phyloP scores from a whole-genome alignment of 2,113 vertebrate genomes.

The Carlito syrichta region DNA sequence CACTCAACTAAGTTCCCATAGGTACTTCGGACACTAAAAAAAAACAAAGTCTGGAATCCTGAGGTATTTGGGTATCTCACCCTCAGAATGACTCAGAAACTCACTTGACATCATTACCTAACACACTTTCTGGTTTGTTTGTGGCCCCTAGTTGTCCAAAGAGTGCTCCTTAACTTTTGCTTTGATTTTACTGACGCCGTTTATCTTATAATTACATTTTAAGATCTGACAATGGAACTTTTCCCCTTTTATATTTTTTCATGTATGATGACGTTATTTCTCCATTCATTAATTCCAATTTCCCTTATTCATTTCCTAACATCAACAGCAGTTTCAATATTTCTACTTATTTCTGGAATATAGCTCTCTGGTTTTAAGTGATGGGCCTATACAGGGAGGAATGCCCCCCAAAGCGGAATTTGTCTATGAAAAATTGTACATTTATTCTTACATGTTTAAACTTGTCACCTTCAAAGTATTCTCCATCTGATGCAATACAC shows the following conservation, averaged over 20 bases:
- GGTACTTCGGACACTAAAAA: not conserved
- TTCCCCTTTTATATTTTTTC: not conserved
- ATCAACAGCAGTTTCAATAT: constrained; percentile 14
- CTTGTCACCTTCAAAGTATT: too few relatives aligned
- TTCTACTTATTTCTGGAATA: not conserved
- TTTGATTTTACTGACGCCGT: not conserved
- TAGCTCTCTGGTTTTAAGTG: not conserved
- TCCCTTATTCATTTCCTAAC: not conserved
- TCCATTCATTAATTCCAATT: not conserved
- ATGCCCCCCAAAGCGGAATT: too few relatives aligned
- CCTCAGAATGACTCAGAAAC: not conserved
- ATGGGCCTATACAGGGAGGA: not conserved
- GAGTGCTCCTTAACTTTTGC: not conserved
- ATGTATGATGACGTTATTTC: not conserved
- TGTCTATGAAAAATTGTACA: too few relatives aligned
- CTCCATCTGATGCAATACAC: too few relatives aligned
- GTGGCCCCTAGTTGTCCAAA: not conserved
- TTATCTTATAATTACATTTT: not conserved
- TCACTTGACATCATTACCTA: not conserved
- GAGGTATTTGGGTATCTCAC: not conserved
- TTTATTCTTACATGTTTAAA: too few relatives aligned
- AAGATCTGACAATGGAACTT: not conserved
- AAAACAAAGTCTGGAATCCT: not conserved
- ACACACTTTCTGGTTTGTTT: not conserved
- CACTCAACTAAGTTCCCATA: not conserved